Evolutionary conservation across 2,888 invertebrate species (phyloP).

Genomic region (Lithophane leautieri): DNA sequence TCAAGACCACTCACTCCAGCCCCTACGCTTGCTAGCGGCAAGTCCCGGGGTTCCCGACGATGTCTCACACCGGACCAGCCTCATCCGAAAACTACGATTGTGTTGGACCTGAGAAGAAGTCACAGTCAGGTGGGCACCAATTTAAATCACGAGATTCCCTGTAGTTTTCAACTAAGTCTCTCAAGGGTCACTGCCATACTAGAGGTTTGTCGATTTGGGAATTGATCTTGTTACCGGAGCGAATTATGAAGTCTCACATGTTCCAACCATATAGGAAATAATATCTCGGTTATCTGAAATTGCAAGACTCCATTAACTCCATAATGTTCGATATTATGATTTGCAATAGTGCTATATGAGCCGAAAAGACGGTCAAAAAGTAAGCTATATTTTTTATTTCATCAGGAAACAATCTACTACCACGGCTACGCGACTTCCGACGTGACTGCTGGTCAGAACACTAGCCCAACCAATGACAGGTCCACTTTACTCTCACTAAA

Average conservation of each 20-base stretch:
- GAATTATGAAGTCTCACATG: neutral
- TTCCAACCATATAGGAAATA: neutral
- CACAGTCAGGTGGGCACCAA: slow-evolving; percentile 91
- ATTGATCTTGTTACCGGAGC: neutral
- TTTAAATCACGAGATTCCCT: neutral
- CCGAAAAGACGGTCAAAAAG: neutral
- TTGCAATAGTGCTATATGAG: no score
- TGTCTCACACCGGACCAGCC: slow-evolving; percentile 94
- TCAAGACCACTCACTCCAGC: slow-evolving; percentile 95
- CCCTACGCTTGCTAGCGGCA: slow-evolving; percentile 93
- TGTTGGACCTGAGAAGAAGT: slow-evolving; percentile 93
- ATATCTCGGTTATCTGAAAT: neutral
- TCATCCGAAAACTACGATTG: slow-evolving; percentile 92
- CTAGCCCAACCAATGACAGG: slow-evolving; percentile 82
- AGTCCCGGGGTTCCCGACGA: slow-evolving; percentile 92
- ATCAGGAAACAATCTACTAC: slow-evolving; percentile 88
- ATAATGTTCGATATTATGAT: neutral
- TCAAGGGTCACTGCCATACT: neutral
- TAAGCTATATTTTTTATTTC: neutral
- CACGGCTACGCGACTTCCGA: slow-evolving; percentile 87
- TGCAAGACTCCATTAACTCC: neutral
- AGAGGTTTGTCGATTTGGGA: neutral
- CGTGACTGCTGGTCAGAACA: slow-evolving; percentile 80
- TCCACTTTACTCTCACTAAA: slow-evolving; percentile 85
- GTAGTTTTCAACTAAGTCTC: neutral